A percentile compares a stretch with the other conserved stretches of the same genome.
Conservation (phyloP, 2,113 vertebrate genomes). For the Sapayoa aenigma region DNA sequence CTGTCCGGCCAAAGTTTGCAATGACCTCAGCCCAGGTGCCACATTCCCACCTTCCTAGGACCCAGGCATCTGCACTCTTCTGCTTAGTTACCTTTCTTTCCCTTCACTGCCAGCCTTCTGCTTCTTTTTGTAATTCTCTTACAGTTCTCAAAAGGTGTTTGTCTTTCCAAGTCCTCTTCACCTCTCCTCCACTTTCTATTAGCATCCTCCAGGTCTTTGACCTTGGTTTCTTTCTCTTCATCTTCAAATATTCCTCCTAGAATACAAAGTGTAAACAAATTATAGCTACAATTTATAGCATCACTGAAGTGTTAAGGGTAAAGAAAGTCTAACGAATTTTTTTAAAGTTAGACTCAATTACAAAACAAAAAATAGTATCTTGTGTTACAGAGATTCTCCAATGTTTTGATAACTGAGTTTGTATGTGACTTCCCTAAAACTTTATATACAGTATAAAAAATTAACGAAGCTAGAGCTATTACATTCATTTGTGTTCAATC, state of each 20-base stretch:
- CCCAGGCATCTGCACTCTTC: fast-evolving
- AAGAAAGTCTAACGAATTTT: neutral
- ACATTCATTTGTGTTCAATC: neutral
- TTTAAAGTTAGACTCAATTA: neutral
- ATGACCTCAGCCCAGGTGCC: neutral
- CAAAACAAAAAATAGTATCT: neutral
- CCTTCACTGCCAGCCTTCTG: neutral
- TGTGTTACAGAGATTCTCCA: neutral
- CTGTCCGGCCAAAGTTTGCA: neutral
- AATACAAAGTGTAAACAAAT: neutral
- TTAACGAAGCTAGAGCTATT: neutral
- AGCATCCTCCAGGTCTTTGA: neutral
- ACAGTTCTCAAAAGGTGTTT: neutral
- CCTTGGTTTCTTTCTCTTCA: neutral
- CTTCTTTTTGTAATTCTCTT: neutral
- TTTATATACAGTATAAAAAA: neutral
- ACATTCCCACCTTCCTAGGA: neutral
- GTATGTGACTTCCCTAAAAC: neutral
- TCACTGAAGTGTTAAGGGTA: neutral
- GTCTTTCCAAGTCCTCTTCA: neutral
- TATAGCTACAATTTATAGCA: neutral
- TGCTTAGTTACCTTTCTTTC: neutral
- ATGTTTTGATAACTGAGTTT: neutral
- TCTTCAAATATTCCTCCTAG: neutral
- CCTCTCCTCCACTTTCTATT: neutral